Evolutionary conservation across 1,140 invertebrate species (phyloP), one percentile per base, ranked within the genome.

Genomic region (Zaprionus lachaisei): DNA sequence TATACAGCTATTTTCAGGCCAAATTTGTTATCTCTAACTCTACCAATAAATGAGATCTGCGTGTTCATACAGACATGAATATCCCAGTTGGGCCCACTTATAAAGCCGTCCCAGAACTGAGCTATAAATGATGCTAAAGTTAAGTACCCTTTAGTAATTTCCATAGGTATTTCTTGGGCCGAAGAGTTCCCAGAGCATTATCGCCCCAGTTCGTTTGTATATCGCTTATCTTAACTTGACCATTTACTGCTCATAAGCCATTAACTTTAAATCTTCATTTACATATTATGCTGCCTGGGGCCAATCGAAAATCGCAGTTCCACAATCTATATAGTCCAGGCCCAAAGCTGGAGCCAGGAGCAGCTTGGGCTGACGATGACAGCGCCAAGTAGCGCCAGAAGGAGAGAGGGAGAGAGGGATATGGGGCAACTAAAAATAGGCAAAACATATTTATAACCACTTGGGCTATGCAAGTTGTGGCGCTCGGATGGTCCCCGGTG

Each of bases 361-460:
- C 22, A 28, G 54, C 20, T 47, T 26, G 47, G 15, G 54, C 51
- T 47, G 64, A 68, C 72, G 76, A 83, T 83, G 81, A 80, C 82
- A 85, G 64, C 77, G 41, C 54, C 15, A 57, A 72, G 56, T 84
- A 80, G 72, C 64, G 41, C 28, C 24, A 34, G 31, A 7, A 7
- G 26, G 26, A 28, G 1, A 28, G 26, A 34, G 28, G 28, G 28
- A 7, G 7, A 31, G 31, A 9, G 31, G 9, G 31, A 34, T 9
- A 60, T 24, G 41, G 44, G 15, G 56, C 5, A 38, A 68, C 73
- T 83, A 89, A 79, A 87, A 89, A 87, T 89, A 87, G 74, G 65
- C 41, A 56, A 75, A 57, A 61, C 57, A 65, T 85, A 85, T 85
- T 86, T 85, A 85, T 79, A 70, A 60, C 41, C 64, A 72, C 51